Evolutionary conservation across 2,888 invertebrate species (phyloP).

Genomic region (Sclerodermus sp.): DNA sequence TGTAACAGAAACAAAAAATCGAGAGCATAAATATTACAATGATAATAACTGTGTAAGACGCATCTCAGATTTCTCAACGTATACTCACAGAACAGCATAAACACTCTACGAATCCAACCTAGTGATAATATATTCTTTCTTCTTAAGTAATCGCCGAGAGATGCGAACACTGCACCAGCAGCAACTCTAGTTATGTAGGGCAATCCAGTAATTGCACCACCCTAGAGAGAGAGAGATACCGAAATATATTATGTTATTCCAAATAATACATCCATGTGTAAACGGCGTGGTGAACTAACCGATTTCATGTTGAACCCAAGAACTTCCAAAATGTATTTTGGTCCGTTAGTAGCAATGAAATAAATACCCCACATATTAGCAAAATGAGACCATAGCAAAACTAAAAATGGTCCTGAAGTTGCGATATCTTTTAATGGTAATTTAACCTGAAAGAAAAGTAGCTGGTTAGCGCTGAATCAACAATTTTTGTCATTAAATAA

Average conservation of each 20-base stretch:
- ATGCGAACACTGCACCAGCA: constrained; percentile 72
- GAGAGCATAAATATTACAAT: background rate
- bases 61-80: too few relatives aligned
- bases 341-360: constrained; percentile 77
- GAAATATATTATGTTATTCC: background rate
- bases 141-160: constrained; percentile 69
- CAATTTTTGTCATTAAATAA: background rate
- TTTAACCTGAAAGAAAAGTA: constrained; percentile 60
- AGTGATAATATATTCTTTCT: constrained; percentile 59
- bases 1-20: constrained; percentile 17
- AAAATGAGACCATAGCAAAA: constrained; percentile 70
- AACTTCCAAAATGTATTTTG: constrained; percentile 74
- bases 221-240: constrained; percentile 53
- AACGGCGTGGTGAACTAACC: constrained; percentile 24
- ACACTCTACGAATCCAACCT: constrained; percentile 44
- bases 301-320: constrained; percentile 71
- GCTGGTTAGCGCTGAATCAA: background rate
- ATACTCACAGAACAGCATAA: constrained; percentile 53
- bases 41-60: too few relatives aligned
- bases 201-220: constrained; percentile 72
- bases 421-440: constrained; percentile 69
- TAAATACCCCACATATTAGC: constrained; percentile 82
- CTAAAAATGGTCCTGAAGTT: constrained; percentile 70
- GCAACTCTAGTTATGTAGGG: constrained; percentile 74
- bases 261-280: background rate